These are phyloP conservation scores for Chaetorhynchus papuensis DNA, from an alignment of 2,113 vertebrate species.

Conservation along the genomic window DNA sequence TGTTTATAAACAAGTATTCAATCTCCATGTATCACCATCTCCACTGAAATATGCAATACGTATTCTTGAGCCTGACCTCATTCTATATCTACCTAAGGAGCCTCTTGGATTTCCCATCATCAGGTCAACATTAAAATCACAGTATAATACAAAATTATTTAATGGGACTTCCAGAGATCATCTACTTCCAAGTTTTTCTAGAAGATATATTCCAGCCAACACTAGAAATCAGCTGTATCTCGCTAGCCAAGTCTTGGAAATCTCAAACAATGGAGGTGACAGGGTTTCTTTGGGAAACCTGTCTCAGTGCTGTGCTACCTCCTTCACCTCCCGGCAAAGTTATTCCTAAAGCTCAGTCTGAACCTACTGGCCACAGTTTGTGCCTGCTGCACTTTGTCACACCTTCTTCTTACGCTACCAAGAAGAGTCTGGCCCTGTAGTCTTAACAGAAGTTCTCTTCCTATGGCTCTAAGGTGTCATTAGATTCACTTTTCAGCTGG, in stretches of 20 bases:
- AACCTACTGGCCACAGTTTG: not conserved
- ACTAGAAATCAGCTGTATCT: not conserved
- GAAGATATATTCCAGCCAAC: not conserved
- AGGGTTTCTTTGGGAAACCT: not conserved
- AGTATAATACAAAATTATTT: not conserved
- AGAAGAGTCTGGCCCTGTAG: not conserved
- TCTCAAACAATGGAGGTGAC: fast-evolving
- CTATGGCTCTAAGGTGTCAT: not conserved
- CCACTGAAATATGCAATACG: not conserved
- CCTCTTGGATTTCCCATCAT: not conserved
- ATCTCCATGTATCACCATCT: not conserved
- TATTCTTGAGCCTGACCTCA: not conserved
- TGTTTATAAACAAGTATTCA: not conserved
- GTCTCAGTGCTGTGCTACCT: not conserved
- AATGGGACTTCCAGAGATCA: not conserved
- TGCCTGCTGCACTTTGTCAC: not conserved
- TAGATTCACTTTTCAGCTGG: not conserved
- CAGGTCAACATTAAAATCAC: not conserved
- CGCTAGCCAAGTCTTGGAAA: not conserved
- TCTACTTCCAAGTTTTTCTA: not conserved
- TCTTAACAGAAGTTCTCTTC: not conserved
- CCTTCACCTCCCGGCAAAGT: not conserved
- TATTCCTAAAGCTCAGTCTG: not conserved
- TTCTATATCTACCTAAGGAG: not conserved
- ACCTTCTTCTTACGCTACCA: not conserved